Base-by-base conservation (phyloP, 2,888 invertebrate genomes). In the Aphodius granarius region DNA sequence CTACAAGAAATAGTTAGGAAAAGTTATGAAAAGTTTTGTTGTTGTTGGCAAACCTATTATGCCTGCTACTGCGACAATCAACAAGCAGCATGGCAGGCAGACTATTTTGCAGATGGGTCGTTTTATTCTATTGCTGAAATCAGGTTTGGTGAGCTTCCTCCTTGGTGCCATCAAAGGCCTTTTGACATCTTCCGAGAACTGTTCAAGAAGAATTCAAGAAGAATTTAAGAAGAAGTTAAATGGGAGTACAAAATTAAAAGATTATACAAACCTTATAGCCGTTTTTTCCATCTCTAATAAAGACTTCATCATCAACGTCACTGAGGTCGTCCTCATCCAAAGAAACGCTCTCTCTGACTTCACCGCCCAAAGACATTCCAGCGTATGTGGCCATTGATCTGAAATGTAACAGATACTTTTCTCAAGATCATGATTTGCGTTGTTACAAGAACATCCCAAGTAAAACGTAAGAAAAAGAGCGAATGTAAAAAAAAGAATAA, bases 271-370 rank as follows among this genome's bases (percentile, higher is more conserved):
- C 89, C 86, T 91, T 92, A 80, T 87, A 89, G 70, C 92, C 91
- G 80, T 90, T 91, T 83, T 91, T 91, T 17, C 93, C 92, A 87
- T 94, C 93, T 78, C 93, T 89, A 80, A 94, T 93, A 83, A 94
- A 94, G 17, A 94, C 94, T 85, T 94, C 94, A 84, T 94, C 94
- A 82, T 94, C 94, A 15, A 94, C 91, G 85, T 94, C 94, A 81
- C 93, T 93, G 80, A 93, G 88, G 79, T 92, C 90, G 78, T 94
- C 94, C 80, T 93, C 93, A 81, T 93, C 93, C 78, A 92, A 89
- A 15, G 87, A 87, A 62, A 87, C 85, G 81, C 91, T 92, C 84
- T 94, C 93, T 78, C 91, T 88, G 66, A 93, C 90, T 80, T 91
- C 91, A 73, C 92, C 88, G 80, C 91, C 89, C 72, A 87, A 80